Base-by-base conservation (phyloP, 2,113 vertebrate genomes). In the Choloepus hoffmanni region DNA sequence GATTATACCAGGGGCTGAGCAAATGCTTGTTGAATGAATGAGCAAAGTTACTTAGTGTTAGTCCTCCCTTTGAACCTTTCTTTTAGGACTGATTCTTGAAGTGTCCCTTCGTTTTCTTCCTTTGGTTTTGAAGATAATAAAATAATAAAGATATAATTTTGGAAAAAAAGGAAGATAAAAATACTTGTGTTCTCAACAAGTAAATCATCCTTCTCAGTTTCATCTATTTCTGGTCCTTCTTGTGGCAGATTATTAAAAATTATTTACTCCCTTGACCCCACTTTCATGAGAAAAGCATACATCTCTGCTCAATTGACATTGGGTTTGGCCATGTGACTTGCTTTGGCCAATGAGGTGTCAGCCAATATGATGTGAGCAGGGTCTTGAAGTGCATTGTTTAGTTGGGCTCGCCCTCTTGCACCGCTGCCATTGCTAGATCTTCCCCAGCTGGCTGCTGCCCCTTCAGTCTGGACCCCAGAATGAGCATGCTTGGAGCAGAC, bases 131-230 rank as follows among this genome's bases (percentile, higher is more conserved):
- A 92, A 83, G 73, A 30, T 30, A 63, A 33, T 50, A 86, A 76
- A 87, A 74, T 45, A 62, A 11, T 45, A 43, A 21, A 74, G 23
- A 36, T 74, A 9, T 30, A 43, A 77, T 87, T 95, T 83, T 48
- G 48, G 33, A 50, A 78, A 90, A 28, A 92, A 92, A 83, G 24
- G 63, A 79, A 90, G 28, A 62, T 60, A 60, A 85, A 94, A 87
- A 36, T 68, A 78, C 65, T 30, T 15, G 19, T 5, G 11, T 15
- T 67, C 16, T 74, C 13, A 70, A 21, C 60, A 58, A 90, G 63
- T 6, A 24, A 48, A 43, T 85, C 16, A 70, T n/a, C 18, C 21
- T 76, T 67, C 45, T 94, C 36, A 14, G 1, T 65, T 87, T 90
- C n/a, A 7, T 74, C 30, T 87, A 13, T 58, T 28, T 40, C 53